phyloP scores from a whole-genome alignment of 2,797 vertebrate species.

The Neopelma chrysocephalum region DNA sequence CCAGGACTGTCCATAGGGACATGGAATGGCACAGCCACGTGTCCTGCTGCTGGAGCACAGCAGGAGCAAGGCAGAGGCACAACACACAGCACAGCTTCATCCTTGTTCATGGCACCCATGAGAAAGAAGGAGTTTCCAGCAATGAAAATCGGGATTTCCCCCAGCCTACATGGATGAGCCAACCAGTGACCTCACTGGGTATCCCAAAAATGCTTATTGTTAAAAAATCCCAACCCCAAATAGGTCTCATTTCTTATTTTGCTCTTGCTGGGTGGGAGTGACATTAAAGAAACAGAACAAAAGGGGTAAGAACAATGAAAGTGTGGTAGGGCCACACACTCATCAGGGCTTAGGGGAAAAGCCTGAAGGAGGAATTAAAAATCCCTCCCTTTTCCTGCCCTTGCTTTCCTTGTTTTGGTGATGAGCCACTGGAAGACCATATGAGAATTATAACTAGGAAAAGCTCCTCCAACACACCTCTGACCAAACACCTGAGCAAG shows the following conservation, averaged over 20 bases:
- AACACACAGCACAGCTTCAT: neutral
- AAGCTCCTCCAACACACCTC: neutral
- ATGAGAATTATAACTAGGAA: neutral
- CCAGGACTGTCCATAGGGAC: neutral
- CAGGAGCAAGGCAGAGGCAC: neutral
- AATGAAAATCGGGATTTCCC: neutral
- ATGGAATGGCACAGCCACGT: fast-evolving
- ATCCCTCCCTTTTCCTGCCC: neutral
- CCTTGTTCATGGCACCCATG: fast-evolving
- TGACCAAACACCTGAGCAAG: neutral
- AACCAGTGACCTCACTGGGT: neutral
- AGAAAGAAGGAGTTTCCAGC: neutral
- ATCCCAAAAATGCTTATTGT: neutral
- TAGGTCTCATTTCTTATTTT: neutral
- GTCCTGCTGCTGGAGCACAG: neutral
- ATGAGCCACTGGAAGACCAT: neutral
- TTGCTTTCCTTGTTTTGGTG: neutral
- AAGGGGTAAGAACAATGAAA: neutral
- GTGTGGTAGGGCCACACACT: neutral
- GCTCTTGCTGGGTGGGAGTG: neutral
- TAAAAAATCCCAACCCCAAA: neutral
- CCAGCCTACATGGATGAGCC: neutral
- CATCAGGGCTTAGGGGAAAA: neutral
- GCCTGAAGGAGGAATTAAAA: neutral
- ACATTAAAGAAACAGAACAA: neutral